phyloP scores from a whole-genome alignment of 2,888 invertebrate species.

The Litoditis marina region DNA sequence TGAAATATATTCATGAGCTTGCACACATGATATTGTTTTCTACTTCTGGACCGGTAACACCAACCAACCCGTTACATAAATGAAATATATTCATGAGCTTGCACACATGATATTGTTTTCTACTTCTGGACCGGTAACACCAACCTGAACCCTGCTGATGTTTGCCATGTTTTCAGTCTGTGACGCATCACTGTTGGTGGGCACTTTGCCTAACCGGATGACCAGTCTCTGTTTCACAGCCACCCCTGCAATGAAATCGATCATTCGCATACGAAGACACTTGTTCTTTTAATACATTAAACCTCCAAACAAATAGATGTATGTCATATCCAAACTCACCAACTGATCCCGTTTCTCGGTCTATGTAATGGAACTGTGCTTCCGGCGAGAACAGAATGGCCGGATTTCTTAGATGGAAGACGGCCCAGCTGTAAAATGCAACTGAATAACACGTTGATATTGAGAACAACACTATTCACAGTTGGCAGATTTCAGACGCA shows the following conservation, averaged over 20 bases:
- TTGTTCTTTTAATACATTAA: too few relatives aligned
- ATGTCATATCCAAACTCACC: neutral
- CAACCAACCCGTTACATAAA: too few relatives aligned
- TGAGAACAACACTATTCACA: neutral
- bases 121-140: neutral
- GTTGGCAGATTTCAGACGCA: too few relatives aligned
- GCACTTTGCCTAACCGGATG: constrained; percentile 37
- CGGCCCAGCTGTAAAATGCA: constrained; percentile 46
- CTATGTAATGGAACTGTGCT: constrained; percentile 21
- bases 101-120: neutral
- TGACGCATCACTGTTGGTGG: neutral
- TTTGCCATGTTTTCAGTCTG: constrained; percentile 32
- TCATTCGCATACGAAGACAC: too few relatives aligned
- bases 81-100: too few relatives aligned
- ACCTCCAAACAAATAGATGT: neutral
- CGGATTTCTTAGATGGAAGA: constrained; percentile 54
- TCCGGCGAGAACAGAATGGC: constrained; percentile 40
- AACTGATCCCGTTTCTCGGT: neutral
- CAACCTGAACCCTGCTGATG: constrained; percentile 46
- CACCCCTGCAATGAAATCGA: constrained; percentile 26
- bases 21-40: neutral
- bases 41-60: neutral
- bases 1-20: too few relatives aligned
- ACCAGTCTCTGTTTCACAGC: constrained; percentile 43
- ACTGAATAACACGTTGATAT: neutral